Conservation (phyloP, 2,888 invertebrate genomes). For the Drosophila kuntzei region DNA sequence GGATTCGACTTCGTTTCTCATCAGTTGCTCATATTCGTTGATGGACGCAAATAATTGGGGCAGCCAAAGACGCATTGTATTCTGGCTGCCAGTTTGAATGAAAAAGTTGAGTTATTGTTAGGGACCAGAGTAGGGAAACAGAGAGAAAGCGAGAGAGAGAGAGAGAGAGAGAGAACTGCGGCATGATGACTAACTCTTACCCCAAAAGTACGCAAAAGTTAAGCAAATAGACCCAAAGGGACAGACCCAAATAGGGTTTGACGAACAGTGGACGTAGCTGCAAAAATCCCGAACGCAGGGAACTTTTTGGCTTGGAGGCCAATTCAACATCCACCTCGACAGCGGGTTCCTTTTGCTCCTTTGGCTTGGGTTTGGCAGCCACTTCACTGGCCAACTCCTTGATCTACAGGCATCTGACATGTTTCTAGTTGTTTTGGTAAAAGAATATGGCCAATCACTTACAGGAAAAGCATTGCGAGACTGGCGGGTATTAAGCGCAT, state of each 20-base stretch:
- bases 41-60: constrained; percentile 93
- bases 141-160: background rate
- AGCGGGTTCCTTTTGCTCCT: background rate
- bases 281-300: constrained; percentile 87
- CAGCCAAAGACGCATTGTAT: constrained; percentile 93
- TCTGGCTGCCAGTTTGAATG: constrained; percentile 86
- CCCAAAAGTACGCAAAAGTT: constrained; percentile 89
- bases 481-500: constrained; percentile 88
- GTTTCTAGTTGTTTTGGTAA: background rate
- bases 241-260: constrained; percentile 88
- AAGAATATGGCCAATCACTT: constrained; percentile 47
- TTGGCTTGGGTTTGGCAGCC: constrained; percentile 33
- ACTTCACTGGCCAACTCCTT: constrained; percentile 73
- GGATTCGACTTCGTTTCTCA: background rate
- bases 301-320: constrained; percentile 34
- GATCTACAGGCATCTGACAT: constrained; percentile 58
- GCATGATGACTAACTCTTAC: constrained; percentile 84
- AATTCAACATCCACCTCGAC: constrained; percentile 27
- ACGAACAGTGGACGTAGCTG: constrained; percentile 89
- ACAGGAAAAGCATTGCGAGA: constrained; percentile 89
- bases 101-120: constrained; percentile 10
- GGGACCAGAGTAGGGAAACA: too few relatives aligned
- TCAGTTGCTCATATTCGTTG: constrained; percentile 85
- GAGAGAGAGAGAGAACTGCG: background rate
- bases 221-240: constrained; percentile 88